Conservation (phyloP, 2,797 vertebrate genomes). For the Gephyroberyx darwinii region DNA sequence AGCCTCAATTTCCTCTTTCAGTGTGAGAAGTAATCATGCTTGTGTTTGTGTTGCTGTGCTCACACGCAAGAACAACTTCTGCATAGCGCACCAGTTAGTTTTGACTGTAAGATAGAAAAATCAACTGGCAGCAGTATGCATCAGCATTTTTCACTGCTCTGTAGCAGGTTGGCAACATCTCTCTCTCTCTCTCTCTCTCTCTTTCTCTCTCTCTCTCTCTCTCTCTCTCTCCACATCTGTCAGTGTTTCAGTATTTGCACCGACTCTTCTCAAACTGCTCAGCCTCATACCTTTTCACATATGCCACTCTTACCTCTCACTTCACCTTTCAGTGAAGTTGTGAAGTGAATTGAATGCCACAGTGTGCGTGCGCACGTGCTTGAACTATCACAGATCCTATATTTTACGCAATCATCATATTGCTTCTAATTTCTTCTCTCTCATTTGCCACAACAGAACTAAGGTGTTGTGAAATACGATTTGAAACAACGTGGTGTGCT, state of each 20-base stretch:
- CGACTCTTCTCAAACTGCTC: slow-evolving; percentile 31
- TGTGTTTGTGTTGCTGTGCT: background rate
- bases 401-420: background rate
- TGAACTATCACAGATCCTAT: background rate
- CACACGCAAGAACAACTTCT: background rate
- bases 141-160: background rate
- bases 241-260: slow-evolving; percentile 42
- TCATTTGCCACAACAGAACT: background rate
- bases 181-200: slow-evolving; percentile 20
- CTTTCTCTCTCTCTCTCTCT: slow-evolving; percentile 30
- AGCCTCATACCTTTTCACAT: slow-evolving; percentile 24
- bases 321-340: slow-evolving; percentile 16
- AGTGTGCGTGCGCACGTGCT: background rate
- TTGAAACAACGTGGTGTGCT: background rate
- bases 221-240: slow-evolving; percentile 50
- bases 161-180: no score
- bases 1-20: slow-evolving; percentile 51
- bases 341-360: slow-evolving; percentile 16
- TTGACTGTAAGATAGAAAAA: slow-evolving; percentile 1
- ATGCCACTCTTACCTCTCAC: slow-evolving; percentile 18
- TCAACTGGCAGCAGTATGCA: slow-evolving; percentile 20
- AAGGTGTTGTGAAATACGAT: background rate
- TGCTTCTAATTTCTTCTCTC: background rate
- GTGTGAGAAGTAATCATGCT: slow-evolving; percentile 22
- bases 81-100: slow-evolving; percentile 15